Evolutionary conservation across 2,888 invertebrate genomes (phyloP), one percentile per base, ranked within the genome.

Genomic region (Eurois occulta): DNA sequence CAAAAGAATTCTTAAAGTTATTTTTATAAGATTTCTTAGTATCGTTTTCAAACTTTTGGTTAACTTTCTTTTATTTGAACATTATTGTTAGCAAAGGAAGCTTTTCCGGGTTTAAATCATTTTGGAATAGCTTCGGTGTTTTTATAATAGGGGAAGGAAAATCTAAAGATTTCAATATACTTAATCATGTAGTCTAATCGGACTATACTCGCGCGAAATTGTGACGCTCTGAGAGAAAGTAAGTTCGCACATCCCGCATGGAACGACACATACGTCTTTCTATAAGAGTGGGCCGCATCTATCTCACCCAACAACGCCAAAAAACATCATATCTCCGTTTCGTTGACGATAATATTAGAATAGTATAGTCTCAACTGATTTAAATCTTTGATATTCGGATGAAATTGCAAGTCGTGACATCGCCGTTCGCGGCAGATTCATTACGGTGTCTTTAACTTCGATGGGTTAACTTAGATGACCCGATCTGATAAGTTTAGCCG

Each of bases 1-100:
- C 41, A 46, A 60, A 77, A 73, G 11, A 65, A 76, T 79, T 48
- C 48, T 35, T 11, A 32, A 77, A 76, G 58, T 77, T 72, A n/a
- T 75, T 75, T 77, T 84, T 77, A 77, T 79, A 77, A 66, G 70
- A 75, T 78, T 87, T 78, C 74, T 78, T 28, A 67, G 38, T 38
- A 41, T 38, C 7, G 21, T 43, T 21, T 55, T 41, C n/a, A 28
- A n/a, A 74, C 35, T 46, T 73, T 43, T 58, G 41, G n/a, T 73
- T 55, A 73, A 55, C 55, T 74, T 74, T 52, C 18, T 32, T 13
- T 52, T 73, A 24, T 41, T 48, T 43, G n/a, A 43, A 7, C 38
- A 41, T 73, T 43, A 16, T 55, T 73, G 32, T 72, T 43, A 21
- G 18, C 73, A 58, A 73, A 74, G 58, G 18, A 43, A 76, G 43